Conservation (phyloP, 2,113 vertebrate species). For the Rhipidura dahli region DNA sequence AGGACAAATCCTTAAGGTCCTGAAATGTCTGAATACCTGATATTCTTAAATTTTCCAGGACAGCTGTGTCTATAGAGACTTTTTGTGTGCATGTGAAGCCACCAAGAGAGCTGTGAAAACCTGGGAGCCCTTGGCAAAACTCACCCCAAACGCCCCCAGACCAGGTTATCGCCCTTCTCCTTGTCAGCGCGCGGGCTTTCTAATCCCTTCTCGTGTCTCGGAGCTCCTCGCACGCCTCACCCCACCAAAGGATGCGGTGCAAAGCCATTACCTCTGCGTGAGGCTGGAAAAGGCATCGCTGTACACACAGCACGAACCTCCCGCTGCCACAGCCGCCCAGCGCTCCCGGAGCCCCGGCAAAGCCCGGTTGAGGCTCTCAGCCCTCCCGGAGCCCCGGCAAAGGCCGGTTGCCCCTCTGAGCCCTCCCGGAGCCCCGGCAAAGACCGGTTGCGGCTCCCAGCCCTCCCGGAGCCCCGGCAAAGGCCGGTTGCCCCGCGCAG, state of each 20-base stretch:
- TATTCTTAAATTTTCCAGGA: background rate
- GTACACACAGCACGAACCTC: background rate
- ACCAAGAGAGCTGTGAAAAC: background rate
- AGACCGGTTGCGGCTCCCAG: rapidly evolving
- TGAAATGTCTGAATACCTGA: background rate
- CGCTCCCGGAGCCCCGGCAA: background rate
- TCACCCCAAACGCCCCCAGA: background rate
- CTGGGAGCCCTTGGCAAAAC: background rate
- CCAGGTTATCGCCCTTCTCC: background rate
- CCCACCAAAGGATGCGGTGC: background rate
- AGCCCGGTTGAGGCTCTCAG: rapidly evolving
- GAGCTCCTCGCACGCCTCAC: background rate
- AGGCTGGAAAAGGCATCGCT: background rate
- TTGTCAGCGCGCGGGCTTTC: background rate
- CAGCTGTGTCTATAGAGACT: background rate
- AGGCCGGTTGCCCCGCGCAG: rapidly evolving
- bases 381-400: background rate
- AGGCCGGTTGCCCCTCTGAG: rapidly evolving
- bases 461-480: background rate
- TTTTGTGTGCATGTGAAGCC: background rate
- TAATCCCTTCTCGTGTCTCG: rapidly evolving
- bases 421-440: background rate
- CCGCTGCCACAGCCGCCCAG: background rate
- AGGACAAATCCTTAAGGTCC: background rate
- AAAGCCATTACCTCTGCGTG: rapidly evolving